phyloP scores from a whole-genome alignment of 2,888 invertebrate species.

The Lymantria monacha region DNA sequence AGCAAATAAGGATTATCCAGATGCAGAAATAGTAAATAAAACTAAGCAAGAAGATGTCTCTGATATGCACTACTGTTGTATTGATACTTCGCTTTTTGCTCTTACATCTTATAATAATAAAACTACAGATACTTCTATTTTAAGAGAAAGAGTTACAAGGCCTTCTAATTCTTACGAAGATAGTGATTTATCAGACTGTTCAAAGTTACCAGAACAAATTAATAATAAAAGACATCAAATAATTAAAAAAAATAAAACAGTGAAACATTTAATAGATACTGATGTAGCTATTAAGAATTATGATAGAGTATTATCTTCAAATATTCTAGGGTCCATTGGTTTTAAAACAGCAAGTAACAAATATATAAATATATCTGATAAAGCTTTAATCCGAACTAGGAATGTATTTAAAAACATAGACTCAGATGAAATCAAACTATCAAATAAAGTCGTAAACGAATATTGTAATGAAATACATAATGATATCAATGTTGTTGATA shows the following conservation, averaged over 20 bases:
- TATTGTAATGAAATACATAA: background rate
- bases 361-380: slow-evolving; percentile 39
- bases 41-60: background rate
- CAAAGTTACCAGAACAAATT: no score
- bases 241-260: background rate
- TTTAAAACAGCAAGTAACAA: slow-evolving; percentile 55
- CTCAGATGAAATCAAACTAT: slow-evolving; percentile 4
- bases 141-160: background rate
- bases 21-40: background rate
- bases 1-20: background rate
- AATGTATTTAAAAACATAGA: slow-evolving; percentile 46
- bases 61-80: background rate
- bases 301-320: background rate
- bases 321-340: slow-evolving; percentile 17
- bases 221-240: no score
- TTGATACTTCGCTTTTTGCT: background rate
- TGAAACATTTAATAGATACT: background rate
- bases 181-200: background rate
- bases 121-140: background rate
- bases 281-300: background rate
- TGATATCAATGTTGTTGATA: no score
- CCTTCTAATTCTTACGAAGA: background rate
- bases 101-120: background rate
- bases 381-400: slow-evolving; percentile 42
- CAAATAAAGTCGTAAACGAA: background rate